These are phyloP conservation scores for Acrossocheilus fasciatus DNA, from an alignment of 2,797 vertebrate species.

Conservation along the genomic window DNA sequence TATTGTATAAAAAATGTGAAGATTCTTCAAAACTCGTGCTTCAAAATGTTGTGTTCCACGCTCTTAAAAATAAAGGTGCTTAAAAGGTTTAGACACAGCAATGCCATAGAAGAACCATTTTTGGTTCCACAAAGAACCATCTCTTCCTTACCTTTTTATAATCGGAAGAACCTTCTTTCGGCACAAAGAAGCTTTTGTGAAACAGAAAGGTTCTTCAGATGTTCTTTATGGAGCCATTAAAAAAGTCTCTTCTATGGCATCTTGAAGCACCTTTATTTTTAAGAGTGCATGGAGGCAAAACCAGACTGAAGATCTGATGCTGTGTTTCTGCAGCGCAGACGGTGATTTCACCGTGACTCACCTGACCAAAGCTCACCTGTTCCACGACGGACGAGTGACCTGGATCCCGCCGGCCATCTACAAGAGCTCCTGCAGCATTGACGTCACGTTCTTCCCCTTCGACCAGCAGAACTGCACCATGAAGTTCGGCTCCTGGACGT, in stretches of 20 bases:
- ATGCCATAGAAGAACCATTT: too few species aligned
- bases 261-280: too few species aligned
- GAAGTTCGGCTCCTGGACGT: conserved; percentile 97
- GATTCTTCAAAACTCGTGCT: background rate
- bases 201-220: too few species aligned
- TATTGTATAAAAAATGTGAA: background rate
- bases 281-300: background rate
- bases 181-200: too few species aligned
- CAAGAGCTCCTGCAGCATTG: conserved; percentile 83
- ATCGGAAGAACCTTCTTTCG: too few species aligned
- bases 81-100: too few species aligned
- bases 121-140: too few species aligned
- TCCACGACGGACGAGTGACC: conserved; percentile 79
- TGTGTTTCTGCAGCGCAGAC: conserved; percentile 2
- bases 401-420: conserved; percentile 86
- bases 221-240: too few species aligned
- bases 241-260: too few species aligned
- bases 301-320: background rate
- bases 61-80: too few species aligned
- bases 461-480: conserved; percentile 97
- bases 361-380: conserved; percentile 85
- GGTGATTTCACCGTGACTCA: conserved; percentile 83
- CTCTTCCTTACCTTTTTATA: too few species aligned
- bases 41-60: background rate
- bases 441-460: conserved; percentile 90